phyloP scores from a whole-genome alignment of 2,113 vertebrate genomes.

The Noturus placidus region DNA sequence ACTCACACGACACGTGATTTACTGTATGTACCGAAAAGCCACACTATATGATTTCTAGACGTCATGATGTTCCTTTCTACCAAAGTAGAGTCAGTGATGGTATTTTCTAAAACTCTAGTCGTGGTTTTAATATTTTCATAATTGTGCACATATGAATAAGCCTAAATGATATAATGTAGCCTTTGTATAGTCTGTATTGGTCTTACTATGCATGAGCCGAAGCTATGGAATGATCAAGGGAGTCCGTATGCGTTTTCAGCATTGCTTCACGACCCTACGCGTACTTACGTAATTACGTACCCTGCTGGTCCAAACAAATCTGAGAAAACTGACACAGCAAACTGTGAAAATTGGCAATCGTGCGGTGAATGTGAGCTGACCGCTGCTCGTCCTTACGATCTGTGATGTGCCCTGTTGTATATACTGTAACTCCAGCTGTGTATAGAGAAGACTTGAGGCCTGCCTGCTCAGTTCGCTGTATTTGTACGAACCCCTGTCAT shows the following conservation, averaged over 20 bases:
- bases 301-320: conserved; percentile 47
- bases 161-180: conserved; percentile 62
- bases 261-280: conserved; percentile 54
- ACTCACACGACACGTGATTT: background rate
- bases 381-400: conserved; percentile 6
- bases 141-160: conserved; percentile 49
- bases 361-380: conserved; percentile 12
- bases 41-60: conserved; percentile 37
- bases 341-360: conserved; percentile 30
- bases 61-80: conserved; percentile 53
- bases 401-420: conserved; percentile 27
- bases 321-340: conserved; percentile 26
- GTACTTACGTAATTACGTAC: background rate
- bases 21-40: conserved; percentile 12
- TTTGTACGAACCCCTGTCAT: conserved; percentile 18
- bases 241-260: conserved; percentile 66
- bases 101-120: conserved; percentile 49
- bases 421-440: conserved; percentile 27
- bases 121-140: conserved; percentile 58
- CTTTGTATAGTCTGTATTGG: conserved; percentile 60
- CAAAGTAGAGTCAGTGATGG: conserved; percentile 52
- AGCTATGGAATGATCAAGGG: conserved; percentile 58
- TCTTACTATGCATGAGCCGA: conserved; percentile 70
- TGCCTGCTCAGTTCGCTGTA: conserved; percentile 19
- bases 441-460: conserved; percentile 10